phyloP scores from a whole-genome alignment of 1,140 invertebrate species.

The Drosophila eugracilis region DNA sequence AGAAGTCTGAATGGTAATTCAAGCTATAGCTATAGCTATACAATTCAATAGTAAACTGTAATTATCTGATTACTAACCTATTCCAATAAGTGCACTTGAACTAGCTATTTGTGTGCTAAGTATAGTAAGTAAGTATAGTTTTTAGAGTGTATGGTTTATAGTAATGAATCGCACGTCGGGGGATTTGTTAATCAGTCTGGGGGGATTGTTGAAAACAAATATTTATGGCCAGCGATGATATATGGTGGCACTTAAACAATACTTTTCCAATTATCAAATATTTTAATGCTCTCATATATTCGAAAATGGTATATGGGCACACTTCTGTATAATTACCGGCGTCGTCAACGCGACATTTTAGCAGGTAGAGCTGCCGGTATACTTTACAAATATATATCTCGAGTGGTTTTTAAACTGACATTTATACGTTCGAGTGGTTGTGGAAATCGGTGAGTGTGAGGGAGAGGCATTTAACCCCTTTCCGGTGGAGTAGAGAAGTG shows the following conservation, averaged over 20 bases:
- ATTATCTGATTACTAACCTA: constrained; percentile 31
- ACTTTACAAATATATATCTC: constrained; percentile 27
- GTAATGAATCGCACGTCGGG: not conserved
- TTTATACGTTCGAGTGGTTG: constrained; percentile 48
- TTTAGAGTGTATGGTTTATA: too few species aligned
- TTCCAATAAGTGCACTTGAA: constrained; percentile 33
- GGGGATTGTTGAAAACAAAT: constrained; percentile 18
- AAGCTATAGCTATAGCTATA: too few species aligned
- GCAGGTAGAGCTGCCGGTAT: constrained; percentile 3
- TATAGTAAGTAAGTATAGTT: too few species aligned
- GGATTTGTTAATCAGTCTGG: constrained; percentile 21
- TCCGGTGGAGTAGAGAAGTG: constrained; percentile 11
- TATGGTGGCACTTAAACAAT: constrained; percentile 54
- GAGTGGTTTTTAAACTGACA: constrained; percentile 53
- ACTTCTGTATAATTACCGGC: constrained; percentile 51
- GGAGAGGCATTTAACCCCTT: constrained; percentile 15
- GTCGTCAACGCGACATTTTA: constrained; percentile 5
- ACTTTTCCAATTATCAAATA: constrained; percentile 65
- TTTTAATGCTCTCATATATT: constrained; percentile 48
- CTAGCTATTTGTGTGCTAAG: constrained; percentile 13
- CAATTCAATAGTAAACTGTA: constrained; percentile 1
- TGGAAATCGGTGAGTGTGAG: not conserved
- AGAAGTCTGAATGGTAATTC: constrained; percentile 6
- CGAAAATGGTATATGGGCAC: constrained; percentile 52
- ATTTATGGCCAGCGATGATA: constrained; percentile 42